Base-by-base conservation (phyloP, 2,888 invertebrate species). In the Frankliniella intonsa region DNA sequence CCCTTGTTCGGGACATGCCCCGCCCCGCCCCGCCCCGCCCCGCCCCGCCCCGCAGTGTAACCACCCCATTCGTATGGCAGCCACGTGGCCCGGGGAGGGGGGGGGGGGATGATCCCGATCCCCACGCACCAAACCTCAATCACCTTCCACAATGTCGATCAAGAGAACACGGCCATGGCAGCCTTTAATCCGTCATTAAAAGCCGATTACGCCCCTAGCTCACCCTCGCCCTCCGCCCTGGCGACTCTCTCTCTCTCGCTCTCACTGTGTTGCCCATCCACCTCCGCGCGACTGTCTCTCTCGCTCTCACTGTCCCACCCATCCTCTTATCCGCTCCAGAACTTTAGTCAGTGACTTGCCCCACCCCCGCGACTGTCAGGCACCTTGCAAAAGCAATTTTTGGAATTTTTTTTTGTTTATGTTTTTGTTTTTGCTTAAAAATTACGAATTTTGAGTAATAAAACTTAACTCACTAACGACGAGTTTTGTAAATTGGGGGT, bases 141-240 rank as follows among this genome's bases (percentile, higher is more conserved):
- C 69, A 17, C 55, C 55, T 17, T 12, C 55, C 3, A 76, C 69
- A 22, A 22, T 76, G 69, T 22, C 69, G 69, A 69, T 69, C 69
- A 76, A 25, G 69, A 12, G 69, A 76, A 76, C 69, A 76, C 25
- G 69, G 69, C 38, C 22, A 10, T 5, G 38, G 38, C 38, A 22
- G 22, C 69, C 69, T 76, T 25, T 76, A 76, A 76, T 76, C 69
- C 69, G 69, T 76, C 69, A 76, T 76, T 76, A 76, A 25, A 76
- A 25, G 25, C 25, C 69, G 69, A 76, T 76, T 22, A 76, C 69
- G n/a, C 69, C 69, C 22, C 38, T 38, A n/a, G n/a, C n/a, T n/a
- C n/a, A n/a, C n/a, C 38, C 38, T 5, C 38, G 38, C 38, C 38
- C 38, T 38, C 17, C 62, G 55, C 55, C 55, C 55, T 8, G 17